A percentile compares a stretch with the other conserved stretches of the same genome.
Evolutionary conservation across 2,888 invertebrate genomes (phyloP).

Genomic region (Temnothorax unifasciatus): DNA sequence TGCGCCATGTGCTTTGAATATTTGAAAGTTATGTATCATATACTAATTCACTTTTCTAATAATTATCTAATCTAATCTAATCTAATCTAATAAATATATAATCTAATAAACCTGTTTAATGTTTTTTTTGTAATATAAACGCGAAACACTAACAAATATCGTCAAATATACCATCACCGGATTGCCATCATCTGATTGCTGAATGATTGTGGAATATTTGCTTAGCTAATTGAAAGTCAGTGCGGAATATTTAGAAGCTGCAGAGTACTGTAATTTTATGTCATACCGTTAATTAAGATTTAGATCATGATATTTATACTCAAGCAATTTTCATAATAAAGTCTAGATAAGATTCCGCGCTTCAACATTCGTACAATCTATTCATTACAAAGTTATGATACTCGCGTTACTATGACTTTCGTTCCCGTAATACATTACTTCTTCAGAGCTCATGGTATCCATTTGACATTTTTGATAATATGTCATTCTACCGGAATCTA

Average conservation of each 20-base stretch:
- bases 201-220: background rate
- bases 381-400: background rate
- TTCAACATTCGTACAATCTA: background rate
- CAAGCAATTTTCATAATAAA: conserved; percentile 11
- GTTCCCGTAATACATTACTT: background rate
- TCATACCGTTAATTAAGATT: conserved; percentile 18
- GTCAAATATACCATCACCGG: too few relatives aligned
- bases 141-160: background rate
- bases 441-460: background rate
- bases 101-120: too few relatives aligned
- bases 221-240: background rate
- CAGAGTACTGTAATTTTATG: background rate
- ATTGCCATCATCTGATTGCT: too few relatives aligned
- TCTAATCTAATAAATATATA: too few relatives aligned
- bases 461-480: background rate
- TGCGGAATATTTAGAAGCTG: background rate
- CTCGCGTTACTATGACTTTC: background rate
- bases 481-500: background rate
- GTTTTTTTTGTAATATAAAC: too few relatives aligned
- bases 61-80: too few relatives aligned
- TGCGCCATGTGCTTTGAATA: background rate
- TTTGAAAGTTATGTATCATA: background rate
- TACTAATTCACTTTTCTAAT: background rate
- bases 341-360: background rate
- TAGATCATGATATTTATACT: background rate